Base-by-base conservation (phyloP, 2,113 vertebrate genomes). In the Erythrolamprus reginae region DNA sequence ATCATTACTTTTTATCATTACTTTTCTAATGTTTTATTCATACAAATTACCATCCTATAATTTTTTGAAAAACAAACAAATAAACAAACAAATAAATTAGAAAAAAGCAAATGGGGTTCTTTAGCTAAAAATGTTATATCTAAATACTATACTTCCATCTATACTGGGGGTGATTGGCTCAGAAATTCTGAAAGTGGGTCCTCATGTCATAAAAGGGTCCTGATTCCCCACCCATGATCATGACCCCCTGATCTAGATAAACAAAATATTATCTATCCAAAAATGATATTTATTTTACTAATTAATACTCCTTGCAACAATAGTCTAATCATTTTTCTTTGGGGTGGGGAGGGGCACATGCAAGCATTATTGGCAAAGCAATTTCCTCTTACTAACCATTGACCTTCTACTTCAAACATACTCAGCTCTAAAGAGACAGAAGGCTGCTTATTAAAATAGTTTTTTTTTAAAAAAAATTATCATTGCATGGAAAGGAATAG, bases 311-410 rank as follows among this genome's bases (percentile, higher is more conserved):
- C 2, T 2, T 88, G 12, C 3, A n/a, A 10, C 10, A 84, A 87
- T 1, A n/a, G 23, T 56, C 17, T 84, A 45, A 0, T 0, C 53
- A 77, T 10, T 12, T 8, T 91, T 90, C 4, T 84, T 21, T 92
- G 1, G 9, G 52, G 0, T 0, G 45, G 92, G 56, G 1, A 0
- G 0, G n/a, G 48, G 92, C 6, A 6, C 5, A 84, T 6, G 45
- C 48, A 5, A 90, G 0, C 3, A 10, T 33, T 7, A 45, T 26
- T 0, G 2, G 86, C 13, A 9, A 87, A 88, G 92, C 19, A 58
- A 0, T 24, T 9, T 86, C 89, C 6, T 45, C 90, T 3, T 89
- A 48, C 0, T 86, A 47, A 82, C 7, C 50, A 91, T 33, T 90
- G 17, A 50, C 77, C 33, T 19, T 58, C 12, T 26, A 2, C 5